phyloP scores from a whole-genome alignment of 2,797 vertebrate genomes.

The Hippopotamyrus pictus region DNA sequence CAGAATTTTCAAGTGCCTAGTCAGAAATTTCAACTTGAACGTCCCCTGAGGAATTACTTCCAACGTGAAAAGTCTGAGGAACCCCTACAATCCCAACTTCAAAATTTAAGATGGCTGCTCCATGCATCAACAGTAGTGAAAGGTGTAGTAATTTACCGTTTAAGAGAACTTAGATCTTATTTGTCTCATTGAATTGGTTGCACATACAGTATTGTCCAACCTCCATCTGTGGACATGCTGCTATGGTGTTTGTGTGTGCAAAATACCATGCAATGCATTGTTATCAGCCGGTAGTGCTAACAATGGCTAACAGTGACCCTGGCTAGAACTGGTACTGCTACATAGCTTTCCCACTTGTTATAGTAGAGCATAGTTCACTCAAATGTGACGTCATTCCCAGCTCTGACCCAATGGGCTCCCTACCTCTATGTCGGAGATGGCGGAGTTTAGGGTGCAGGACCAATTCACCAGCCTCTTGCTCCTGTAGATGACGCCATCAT shows the following conservation, averaged over 20 bases:
- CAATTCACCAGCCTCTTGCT: constrained; percentile 90
- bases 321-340: not conserved
- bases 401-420: not conserved
- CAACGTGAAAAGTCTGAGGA: not conserved
- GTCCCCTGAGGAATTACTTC: not conserved
- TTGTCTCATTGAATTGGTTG: not conserved
- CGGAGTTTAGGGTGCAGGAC: constrained; percentile 86
- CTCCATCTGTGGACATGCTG: not conserved
- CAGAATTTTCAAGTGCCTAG: not conserved
- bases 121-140: not conserved
- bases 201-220: not conserved
- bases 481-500: constrained; percentile 81
- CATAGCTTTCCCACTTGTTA: not conserved
- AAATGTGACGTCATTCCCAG: not conserved
- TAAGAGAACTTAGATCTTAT: not conserved
- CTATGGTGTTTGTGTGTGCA: not conserved
- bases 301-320: not conserved
- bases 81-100: not conserved
- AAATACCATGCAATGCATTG: not conserved
- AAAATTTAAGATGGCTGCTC: not conserved
- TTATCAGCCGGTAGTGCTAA: not conserved
- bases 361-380: not conserved
- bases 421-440: constrained; percentile 87
- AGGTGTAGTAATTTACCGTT: not conserved
- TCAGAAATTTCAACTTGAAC: not conserved